These are phyloP conservation scores for Apolygus lucorum DNA, from an alignment of 1,140 invertebrate species.

Conservation along the genomic window DNA sequence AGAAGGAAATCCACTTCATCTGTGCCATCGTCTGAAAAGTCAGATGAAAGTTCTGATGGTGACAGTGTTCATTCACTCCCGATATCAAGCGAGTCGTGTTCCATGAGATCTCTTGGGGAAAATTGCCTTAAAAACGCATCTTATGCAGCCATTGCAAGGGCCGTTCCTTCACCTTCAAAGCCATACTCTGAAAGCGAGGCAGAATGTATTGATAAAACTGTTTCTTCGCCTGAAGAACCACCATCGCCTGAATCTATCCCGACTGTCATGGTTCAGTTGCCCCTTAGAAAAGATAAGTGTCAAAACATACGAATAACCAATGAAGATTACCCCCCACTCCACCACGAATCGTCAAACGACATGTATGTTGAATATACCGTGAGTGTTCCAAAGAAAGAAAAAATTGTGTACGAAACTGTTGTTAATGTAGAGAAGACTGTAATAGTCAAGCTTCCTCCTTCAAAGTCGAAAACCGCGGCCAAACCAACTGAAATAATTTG, in stretches of 20 bases:
- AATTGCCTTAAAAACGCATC: conserved; percentile 43
- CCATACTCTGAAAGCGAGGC: background rate
- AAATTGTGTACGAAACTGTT: conserved; percentile 10
- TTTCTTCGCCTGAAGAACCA: background rate
- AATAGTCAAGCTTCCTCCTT: conserved; percentile 24
- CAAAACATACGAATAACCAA: background rate
- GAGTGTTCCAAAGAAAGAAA: conserved; percentile 22
- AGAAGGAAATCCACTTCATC: conserved; percentile 48
- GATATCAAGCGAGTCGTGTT: conserved; percentile 45
- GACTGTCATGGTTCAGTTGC: conserved; percentile 22
- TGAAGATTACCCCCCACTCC: conserved; percentile 9
- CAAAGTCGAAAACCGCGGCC: conserved; percentile 3
- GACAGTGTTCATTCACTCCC: conserved; percentile 65
- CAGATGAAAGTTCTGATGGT: conserved; percentile 60
- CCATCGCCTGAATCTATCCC: conserved; percentile 20
- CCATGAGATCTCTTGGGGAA: conserved; percentile 25
- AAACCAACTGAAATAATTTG: background rate
- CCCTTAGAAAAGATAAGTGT: conserved; percentile 9
- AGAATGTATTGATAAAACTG: background rate
- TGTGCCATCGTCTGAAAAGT: conserved; percentile 59
- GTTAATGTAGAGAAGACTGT: conserved; percentile 30
- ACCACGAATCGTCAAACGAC: conserved; percentile 7
- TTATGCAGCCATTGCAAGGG: conserved; percentile 59
- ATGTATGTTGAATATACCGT: conserved; percentile 30
- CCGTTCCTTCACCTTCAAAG: conserved; percentile 23